Base-by-base conservation (phyloP, 2,888 invertebrate species). In the Nemapogon koenigi region DNA sequence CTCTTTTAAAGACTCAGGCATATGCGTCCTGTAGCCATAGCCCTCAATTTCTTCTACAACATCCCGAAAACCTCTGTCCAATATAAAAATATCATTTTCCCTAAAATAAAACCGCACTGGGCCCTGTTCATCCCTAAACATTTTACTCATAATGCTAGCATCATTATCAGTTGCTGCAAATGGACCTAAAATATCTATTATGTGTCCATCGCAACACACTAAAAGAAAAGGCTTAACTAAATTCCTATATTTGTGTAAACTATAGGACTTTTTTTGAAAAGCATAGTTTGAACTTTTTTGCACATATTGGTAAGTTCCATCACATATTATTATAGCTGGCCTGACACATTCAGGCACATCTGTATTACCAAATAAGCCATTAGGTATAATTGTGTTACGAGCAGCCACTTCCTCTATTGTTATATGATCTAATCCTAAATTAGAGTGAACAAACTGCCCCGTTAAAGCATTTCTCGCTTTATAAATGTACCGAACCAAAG, bases 401-500 rank as follows among this genome's bases (percentile, higher is more conserved):
- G 36, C 35, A 14, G 41, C 38, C 10, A 39, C 31, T 10, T 41
- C 30, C 35, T 43, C 42, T 39, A 43, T 38, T 4, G 36, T 31
- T 26, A 46, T 39, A 33, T 46, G 46, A 38, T 46, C 18, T 29
- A 41, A 26, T 15, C 42, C 44, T 16, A 46, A 28, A 41, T 43
- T 27, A 14, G 22, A 35, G 27, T 41, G 37, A 10, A 42, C 36
- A 41, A 44, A 44, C 30, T 45, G 38, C 11, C 35, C 17, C 16
- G 40, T 31, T 43, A 43, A 36, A 27, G 41, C 40, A 43, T 48
- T 28, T 40, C 45, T 39, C 19, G 39, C 46, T 41, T 40, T 41
- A 58, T 58, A 33, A 54, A 55, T 26, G 59, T 69, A 55, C 84
- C 84, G 69, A 82, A 49, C 70, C 79, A 46, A 80, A 57, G 30